These are phyloP conservation scores for Clarias macrocephalus DNA, from an alignment of 2,113 vertebrate genomes.

Conservation along the genomic window DNA sequence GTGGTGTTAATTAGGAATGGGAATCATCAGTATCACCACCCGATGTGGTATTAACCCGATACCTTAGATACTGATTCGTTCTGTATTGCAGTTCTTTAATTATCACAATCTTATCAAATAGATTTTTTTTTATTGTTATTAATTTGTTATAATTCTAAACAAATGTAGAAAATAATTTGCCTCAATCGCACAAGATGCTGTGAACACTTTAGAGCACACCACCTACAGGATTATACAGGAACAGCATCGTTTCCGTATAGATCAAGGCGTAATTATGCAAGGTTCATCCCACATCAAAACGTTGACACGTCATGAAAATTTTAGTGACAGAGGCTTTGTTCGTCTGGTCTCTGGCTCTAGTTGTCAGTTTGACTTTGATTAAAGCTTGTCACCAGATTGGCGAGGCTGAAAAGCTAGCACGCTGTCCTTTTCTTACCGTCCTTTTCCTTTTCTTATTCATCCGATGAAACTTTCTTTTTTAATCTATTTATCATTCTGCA, in stretches of 20 bases:
- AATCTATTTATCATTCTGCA: not conserved
- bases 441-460: not conserved
- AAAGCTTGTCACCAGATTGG: slow-evolving; percentile 20
- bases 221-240: no score
- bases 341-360: not conserved
- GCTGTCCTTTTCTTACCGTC: not conserved
- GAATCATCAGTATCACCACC: no score
- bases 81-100: no score
- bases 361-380: slow-evolving; percentile 31
- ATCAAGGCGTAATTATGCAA: not conserved
- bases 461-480: not conserved
- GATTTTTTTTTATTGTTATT: no score
- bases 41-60: no score
- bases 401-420: not conserved
- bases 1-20: no score
- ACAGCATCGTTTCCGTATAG: not conserved
- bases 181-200: no score
- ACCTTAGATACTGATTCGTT: no score
- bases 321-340: slow-evolving; percentile 26
- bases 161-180: no score
- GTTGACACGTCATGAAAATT: slow-evolving; percentile 10
- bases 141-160: no score
- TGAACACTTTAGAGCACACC: no score
- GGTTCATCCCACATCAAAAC: slow-evolving; percentile 16
- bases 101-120: no score